Evolutionary conservation across 2,888 invertebrate species (phyloP), one percentile per base, ranked within the genome.

Genomic region (Agrochola lota): DNA sequence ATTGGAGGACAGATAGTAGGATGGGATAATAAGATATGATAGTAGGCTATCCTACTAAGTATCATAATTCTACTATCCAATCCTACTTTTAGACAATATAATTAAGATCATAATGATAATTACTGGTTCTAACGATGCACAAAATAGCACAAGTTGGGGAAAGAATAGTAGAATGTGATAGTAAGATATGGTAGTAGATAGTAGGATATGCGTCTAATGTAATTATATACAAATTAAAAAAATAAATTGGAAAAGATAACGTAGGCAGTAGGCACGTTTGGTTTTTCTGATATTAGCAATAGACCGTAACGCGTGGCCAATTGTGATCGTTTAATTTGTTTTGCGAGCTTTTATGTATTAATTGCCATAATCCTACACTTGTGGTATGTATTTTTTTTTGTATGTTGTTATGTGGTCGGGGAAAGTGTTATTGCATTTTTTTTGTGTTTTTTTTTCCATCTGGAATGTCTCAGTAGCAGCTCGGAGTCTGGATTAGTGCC

Each of bases 301-400:
- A 55, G 17, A 74, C 8, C 7, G 4, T 30, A 20, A 12, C 0
- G 15, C 30, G 30, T 30, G 26, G 17, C 49, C 15, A 49, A 52
- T 74, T 35, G 46, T 60, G 35, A 49, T 26, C 2, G 40, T 60
- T 60, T 74, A 49, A 60, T 40, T 74, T 23, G 26, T 60, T 74
- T 74, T 49, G 26, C 11, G 11, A 74, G 7, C 17, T 17, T 60
- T 35, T 59, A 57, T 57, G 17, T 46, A 9, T 23, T 72, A 46
- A 57, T n/a, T 12, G 2, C 55, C 9, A 68, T 55, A 43, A 72
- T 17, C 1, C 11, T 46, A 55, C 20, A 7, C 0, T 23, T 40
- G 20, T 71, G 0, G 30, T 8, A 20, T 0, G n/a, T 15, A 4
- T 23, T 55, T 55, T 55, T 35, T 35, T 35, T 35, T 52, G 8